phyloP scores from a whole-genome alignment of 2,797 vertebrate genomes.

The Coluber constrictor region DNA sequence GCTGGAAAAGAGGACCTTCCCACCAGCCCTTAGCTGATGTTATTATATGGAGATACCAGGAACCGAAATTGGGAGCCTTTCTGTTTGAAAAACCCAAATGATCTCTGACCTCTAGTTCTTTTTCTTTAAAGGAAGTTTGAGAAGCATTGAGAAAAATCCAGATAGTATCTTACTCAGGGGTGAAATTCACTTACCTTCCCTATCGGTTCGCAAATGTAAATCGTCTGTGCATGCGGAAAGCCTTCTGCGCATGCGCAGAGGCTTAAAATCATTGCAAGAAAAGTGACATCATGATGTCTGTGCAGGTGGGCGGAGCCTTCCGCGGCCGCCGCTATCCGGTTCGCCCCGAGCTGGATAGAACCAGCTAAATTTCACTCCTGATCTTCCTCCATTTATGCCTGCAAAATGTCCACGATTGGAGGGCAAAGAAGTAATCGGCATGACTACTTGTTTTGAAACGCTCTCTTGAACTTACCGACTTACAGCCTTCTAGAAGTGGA shows the following conservation, averaged over 20 bases:
- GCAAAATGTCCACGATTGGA: neutral
- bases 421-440: no score
- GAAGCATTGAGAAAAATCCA: neutral
- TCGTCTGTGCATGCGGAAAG: no score
- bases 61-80: neutral
- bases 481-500: neutral
- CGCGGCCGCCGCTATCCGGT: no score
- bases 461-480: slow-evolving; percentile 42
- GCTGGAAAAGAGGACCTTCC: neutral
- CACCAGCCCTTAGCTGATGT: neutral
- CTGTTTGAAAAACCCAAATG: neutral
- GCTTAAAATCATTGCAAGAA: no score
- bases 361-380: no score
- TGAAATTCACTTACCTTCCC: no score
- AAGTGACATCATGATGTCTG: no score
- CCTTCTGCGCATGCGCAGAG: no score
- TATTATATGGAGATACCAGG: neutral
- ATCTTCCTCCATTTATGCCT: neutral
- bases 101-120: neutral
- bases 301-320: no score
- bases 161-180: neutral
- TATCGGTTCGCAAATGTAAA: no score
- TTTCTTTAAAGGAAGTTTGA: neutral
- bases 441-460: neutral
- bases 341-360: no score